Conservation (phyloP, 2,113 vertebrate species). For the Myotis yumanensis region DNA sequence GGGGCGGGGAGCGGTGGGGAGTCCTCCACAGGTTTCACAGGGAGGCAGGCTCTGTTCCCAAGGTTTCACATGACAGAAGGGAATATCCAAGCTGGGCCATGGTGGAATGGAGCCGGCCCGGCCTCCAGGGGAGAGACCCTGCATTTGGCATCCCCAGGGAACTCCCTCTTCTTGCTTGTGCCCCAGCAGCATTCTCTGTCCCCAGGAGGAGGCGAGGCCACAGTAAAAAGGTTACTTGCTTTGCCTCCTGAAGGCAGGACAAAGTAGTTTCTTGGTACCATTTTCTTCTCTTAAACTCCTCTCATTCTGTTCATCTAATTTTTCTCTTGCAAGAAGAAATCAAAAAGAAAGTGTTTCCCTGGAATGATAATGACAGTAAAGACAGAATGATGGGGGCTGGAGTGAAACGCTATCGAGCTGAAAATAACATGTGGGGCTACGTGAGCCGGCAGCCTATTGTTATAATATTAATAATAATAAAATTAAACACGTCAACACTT, state of each 20-base stretch:
- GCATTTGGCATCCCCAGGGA: background rate
- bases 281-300: constrained; percentile 33
- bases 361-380: background rate
- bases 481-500: background rate
- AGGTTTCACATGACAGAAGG: background rate
- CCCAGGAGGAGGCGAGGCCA: background rate
- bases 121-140: background rate
- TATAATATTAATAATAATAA: background rate
- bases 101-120: background rate
- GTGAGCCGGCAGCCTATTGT: background rate
- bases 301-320: background rate
- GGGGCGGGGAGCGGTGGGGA: no score
- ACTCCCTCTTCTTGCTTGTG: background rate
- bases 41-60: background rate
- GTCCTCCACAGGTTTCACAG: background rate
- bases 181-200: background rate
- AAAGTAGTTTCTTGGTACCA: background rate
- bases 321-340: constrained; percentile 50
- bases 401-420: background rate
- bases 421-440: background rate
- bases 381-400: background rate
- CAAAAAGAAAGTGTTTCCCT: background rate
- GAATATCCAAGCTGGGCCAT: background rate
- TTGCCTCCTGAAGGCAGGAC: background rate
- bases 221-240: background rate